Base-by-base conservation (phyloP, 2,888 invertebrate genomes). In the Gibbula magus region DNA sequence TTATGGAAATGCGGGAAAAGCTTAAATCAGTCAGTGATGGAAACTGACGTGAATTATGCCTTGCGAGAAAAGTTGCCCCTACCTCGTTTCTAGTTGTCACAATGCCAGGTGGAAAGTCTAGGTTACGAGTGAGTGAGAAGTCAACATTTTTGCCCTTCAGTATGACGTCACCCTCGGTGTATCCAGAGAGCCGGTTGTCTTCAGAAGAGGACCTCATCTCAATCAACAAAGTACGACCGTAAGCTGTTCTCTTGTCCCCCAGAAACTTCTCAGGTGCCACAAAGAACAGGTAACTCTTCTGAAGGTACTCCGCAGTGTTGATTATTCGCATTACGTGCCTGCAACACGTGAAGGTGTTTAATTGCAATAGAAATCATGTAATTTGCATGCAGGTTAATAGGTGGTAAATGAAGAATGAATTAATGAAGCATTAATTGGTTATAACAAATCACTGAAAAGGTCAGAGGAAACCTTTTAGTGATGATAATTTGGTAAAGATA, bases 201-300 rank as follows among this genome's bases (percentile, higher is more conserved):
- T 25, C 39, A 20, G 79, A 18, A 2, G 80, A 78, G 22, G 81
- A 53, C 5, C 74, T 51, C 67, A 88, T 56, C 10, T 54, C 51
- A 32, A 88, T 77, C 20, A 75, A 80, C 18, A 89, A 67, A 7
- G 45, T 52, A 61, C 85, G 84, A 0, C 85, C 86, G 77, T 89
- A 89, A 5, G 88, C 80, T 0, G 85, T 67, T 18, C 80, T 79
- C 80, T 84, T 86, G 84, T 87, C 83, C 10, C 89, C 88, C 20
- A 88, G 83, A 78, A 83, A 88, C 29, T 81, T 79, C 2, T 25
- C 75, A 10, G 85, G 82, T 10, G 87, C 88, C 54, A 79, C 18
- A 70, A 86, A 86, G 83, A 82, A 88, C 1, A 84, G 75, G 18
- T 81, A 56, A 7, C 73, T 56, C 18, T 39, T 10, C 0, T 52